Base-by-base conservation (phyloP, 2,113 vertebrate species). In the Macaca mulatta region DNA sequence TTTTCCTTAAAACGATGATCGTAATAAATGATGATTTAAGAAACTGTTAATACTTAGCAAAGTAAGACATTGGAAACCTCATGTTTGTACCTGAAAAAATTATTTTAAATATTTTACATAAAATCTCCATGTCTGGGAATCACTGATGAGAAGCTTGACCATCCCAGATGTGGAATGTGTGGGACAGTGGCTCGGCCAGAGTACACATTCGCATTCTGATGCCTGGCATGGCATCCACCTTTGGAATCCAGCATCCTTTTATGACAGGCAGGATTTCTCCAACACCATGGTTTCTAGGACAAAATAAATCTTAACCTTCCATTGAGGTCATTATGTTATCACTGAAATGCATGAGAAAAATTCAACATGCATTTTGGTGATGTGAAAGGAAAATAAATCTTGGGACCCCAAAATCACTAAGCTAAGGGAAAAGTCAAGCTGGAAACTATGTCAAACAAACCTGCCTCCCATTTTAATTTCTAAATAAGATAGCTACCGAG, bases 161-260 rank as follows among this genome's bases (percentile, higher is more conserved):
- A 4, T 61, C 14, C 8, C 9, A 77, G 27, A 32, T 8, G 22
- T 14, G 27, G n/a, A 23, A n/a, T 10, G 14, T 3, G n/a, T 2
- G 27, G 16, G 55, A 18, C 32, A 75, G 8, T 25, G 30, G 23
- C 80, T n/a, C 1, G 14, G 89, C 40, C 32, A 22, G n/a, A 40
- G 45, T 1, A 1, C 17, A 1, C 4, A 0, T 22, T 78, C 14
- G 6, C 30, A 4, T 35, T 30, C 38, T 8, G 50, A 64, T 14
- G 8, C 23, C 57, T 38, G 69, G 11, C 20, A 16, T 13, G 23
- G 22, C 72, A 0, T 40, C 72, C n/a, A 64, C 43, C 3, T 38
- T 20, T n/a, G 57, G 4, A 2, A 17, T 18, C 50, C 10, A 61
- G 38, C 23, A 5, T 57, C 43, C 22, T 69, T 32, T 59, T 50